These are phyloP conservation scores for Andrena trimmerana DNA, from an alignment of 2,888 invertebrate genomes.

Conservation along the genomic window DNA sequence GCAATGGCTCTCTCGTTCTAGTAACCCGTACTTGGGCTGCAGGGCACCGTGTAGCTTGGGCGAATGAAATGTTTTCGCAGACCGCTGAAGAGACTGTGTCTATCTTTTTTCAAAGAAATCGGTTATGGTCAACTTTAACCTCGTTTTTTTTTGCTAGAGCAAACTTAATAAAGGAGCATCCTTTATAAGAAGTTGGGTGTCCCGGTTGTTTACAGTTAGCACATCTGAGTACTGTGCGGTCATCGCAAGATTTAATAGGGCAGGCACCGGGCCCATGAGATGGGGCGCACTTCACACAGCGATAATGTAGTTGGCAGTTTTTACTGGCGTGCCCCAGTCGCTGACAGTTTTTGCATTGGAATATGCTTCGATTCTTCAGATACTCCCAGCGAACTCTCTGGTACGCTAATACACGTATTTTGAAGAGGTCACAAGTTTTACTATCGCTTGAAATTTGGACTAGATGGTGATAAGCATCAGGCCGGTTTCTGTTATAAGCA, in stretches of 20 bases:
- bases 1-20: too few species aligned
- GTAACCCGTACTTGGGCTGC: too few species aligned
- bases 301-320: background rate
- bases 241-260: background rate
- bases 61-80: too few species aligned
- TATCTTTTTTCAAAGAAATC: too few species aligned
- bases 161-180: background rate
- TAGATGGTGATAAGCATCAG: background rate
- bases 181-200: background rate
- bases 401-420: background rate
- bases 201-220: background rate
- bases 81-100: too few species aligned
- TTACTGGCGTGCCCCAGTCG: background rate
- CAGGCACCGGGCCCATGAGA: background rate
- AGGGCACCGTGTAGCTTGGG: too few species aligned
- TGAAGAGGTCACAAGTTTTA: background rate
- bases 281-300: constrained; percentile 8
- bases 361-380: background rate
- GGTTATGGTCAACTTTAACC: too few species aligned
- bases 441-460: background rate
- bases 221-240: background rate
- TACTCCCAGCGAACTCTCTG: background rate
- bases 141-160: background rate
- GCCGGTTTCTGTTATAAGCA: background rate
- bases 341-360: background rate